Evolutionary conservation across 2,113 vertebrate species (phyloP), one percentile per base, ranked within the genome.

Genomic region (Gadus chalcogrammus): DNA sequence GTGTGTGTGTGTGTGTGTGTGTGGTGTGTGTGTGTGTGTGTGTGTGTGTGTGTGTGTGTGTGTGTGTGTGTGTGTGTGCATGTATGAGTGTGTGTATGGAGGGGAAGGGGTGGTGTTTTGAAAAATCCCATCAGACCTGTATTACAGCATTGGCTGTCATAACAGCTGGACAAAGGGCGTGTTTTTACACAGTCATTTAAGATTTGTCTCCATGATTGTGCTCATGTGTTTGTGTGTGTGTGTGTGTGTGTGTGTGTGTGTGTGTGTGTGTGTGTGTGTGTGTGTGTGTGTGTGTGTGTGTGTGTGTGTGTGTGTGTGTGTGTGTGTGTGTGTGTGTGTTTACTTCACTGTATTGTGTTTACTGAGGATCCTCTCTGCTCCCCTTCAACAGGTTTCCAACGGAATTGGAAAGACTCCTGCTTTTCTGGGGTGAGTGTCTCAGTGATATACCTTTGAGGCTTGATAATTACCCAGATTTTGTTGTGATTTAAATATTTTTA

Each of bases 341-440:
- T 59, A 38, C 42, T 62, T 20, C n/a, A 56, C 67, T 27, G 67
- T 18, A 48, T 13, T 58, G 24, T 27, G 52, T 72, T 35, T 20
- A 15, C 28, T 75, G 60, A 70, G 59, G 65, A 61, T 66, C 76
- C 53, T 27, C 79, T 16, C 82, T 27, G 76, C 52, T 77, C 83
- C 65, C 31, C 76, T 84, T 73, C 80, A 61, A 68, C 92, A 99
- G 97, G 93, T 89, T 83, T 90, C 92, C 66, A 97, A 99, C 67
- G 97, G 96, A 60, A 91, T 89, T 18, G 77, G 90, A 60, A 95
- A 94, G 83, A 92, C 92, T 31, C 93, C 94, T 24, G 24, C 24
- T 75, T 99, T 98, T 76, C 91, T 98, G 64, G 94, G 94, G 97
- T 99, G 93, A 87, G 80, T 4, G 68, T 67, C 31, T 42, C 68